These are phyloP conservation scores for Tryphoninae sp. DNA, from an alignment of 2,888 invertebrate species.

Conservation along the genomic window DNA sequence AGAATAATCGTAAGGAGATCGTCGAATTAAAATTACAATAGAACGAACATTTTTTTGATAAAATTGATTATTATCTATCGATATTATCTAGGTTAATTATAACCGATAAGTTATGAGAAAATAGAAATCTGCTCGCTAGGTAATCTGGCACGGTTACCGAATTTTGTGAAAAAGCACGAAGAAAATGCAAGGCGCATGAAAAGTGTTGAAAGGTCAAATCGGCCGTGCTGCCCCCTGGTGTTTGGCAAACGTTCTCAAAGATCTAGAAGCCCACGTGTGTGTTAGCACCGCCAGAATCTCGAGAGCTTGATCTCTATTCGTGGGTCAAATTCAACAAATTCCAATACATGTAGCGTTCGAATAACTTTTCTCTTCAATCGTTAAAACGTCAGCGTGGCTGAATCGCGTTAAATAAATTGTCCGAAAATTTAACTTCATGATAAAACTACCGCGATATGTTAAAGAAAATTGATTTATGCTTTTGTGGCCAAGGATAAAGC, in stretches of 20 bases:
- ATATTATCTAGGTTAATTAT: too few relatives aligned
- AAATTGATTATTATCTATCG: too few relatives aligned
- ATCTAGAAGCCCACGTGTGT: conserved; percentile 45
- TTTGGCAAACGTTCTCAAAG: conserved; percentile 50
- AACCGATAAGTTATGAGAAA: too few relatives aligned
- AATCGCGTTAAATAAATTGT: neutral
- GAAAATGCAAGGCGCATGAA: conserved; percentile 38
- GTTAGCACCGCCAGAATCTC: conserved; percentile 10
- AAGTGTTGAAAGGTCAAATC: conserved; percentile 38
- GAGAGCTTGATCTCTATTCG: conserved; percentile 41
- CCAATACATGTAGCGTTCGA: conserved; percentile 16
- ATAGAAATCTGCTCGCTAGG: too few relatives aligned
- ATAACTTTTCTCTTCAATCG: neutral
- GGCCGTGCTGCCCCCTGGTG: conserved; percentile 7
- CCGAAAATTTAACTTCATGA: neutral
- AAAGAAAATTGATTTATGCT: neutral
- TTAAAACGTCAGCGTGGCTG: neutral
- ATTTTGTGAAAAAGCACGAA: conserved; percentile 5
- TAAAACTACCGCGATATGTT: neutral
- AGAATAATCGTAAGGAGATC: too few relatives aligned
- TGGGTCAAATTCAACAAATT: conserved; percentile 48
- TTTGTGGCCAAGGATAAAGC: too few relatives aligned
- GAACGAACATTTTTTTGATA: too few relatives aligned
- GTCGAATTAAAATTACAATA: too few relatives aligned
- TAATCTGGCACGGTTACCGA: too few relatives aligned